Base-by-base conservation (phyloP, 2,113 vertebrate species). In the Xiphophorus maculatus region DNA sequence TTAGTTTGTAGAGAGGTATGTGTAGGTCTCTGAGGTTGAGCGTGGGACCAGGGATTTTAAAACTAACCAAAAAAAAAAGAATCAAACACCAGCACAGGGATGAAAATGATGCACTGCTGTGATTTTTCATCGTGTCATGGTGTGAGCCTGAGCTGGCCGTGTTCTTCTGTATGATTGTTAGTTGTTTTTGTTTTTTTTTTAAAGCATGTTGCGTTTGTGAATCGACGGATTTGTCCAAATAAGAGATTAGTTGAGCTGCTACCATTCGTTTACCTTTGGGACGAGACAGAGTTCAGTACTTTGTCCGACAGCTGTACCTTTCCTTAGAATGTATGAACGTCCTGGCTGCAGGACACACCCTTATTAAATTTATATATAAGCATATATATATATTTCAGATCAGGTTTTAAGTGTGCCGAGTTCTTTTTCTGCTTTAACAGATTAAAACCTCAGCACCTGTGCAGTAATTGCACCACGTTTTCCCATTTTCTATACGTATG, bases 301-400 rank as follows among this genome's bases (percentile, higher is more conserved):
- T 33, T 79, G 90, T 91, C 82, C 5, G 63, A 84, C 80, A 70
- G 85, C 87, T 91, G 90, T 88, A 87, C 77, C 73, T 86, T 89
- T 86, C 84, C 91, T 74, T 91, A 90, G 91, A 94, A 94, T 94
- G 94, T 93, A 94, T 82, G 40, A 63, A 76, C 42, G 72, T 91
- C 82, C 84, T 71, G 66, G 40, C 61, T 44, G 17, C 29, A 22
- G 89, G 85, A 88, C 81, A 35, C 62, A 73, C 78, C 63, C 44
- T 79, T 79, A 71, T 73, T 76, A 71, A 29, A 86, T 79, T 83
- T 63, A 74, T 77, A 73, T 76, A 66, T 74, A 66, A 12, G 61
- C 14, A 63, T 25, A 63, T 35, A 70, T 83, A 63, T 48, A 70
- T 83, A 84, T 78, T 83, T 84, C 51, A 85, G 80, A 85, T 92